Conservation (phyloP, 2,797 vertebrate genomes). For the Fundulus diaphanus region DNA sequence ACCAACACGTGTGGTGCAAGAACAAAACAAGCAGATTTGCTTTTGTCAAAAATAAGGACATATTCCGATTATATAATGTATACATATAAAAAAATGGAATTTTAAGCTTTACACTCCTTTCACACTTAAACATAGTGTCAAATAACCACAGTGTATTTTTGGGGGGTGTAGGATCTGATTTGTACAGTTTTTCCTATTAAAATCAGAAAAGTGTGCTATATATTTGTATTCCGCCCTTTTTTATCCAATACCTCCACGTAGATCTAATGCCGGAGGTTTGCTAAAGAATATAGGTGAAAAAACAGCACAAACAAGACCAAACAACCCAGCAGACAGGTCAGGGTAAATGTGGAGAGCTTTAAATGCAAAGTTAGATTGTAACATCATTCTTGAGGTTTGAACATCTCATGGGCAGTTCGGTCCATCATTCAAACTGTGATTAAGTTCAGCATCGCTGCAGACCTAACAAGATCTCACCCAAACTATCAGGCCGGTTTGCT, state of each 20-base stretch:
- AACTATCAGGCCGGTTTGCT: too few species aligned
- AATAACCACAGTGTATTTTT: not conserved
- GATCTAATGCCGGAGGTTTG: not conserved
- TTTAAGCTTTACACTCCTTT: not conserved
- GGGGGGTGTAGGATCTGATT: not conserved
- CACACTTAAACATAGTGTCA: not conserved
- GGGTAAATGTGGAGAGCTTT: not conserved
- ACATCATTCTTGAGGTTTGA: too few species aligned
- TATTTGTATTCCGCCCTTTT: not conserved
- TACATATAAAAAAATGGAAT: not conserved
- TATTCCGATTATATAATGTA: not conserved
- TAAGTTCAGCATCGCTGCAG: too few species aligned
- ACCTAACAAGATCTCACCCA: too few species aligned
- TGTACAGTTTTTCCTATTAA: not conserved
- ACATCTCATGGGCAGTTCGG: too few species aligned
- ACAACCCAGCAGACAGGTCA: not conserved
- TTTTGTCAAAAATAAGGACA: not conserved
- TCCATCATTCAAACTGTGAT: too few species aligned
- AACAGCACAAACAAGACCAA: not conserved
- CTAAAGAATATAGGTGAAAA: too few species aligned
- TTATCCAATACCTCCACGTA: not conserved
- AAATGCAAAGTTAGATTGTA: not conserved
- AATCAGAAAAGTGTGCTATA: not conserved
- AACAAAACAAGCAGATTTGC: not conserved
- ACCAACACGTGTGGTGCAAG: not conserved